Conservation (phyloP, 2,797 vertebrate species). For the Arctocebus calabarensis region DNA sequence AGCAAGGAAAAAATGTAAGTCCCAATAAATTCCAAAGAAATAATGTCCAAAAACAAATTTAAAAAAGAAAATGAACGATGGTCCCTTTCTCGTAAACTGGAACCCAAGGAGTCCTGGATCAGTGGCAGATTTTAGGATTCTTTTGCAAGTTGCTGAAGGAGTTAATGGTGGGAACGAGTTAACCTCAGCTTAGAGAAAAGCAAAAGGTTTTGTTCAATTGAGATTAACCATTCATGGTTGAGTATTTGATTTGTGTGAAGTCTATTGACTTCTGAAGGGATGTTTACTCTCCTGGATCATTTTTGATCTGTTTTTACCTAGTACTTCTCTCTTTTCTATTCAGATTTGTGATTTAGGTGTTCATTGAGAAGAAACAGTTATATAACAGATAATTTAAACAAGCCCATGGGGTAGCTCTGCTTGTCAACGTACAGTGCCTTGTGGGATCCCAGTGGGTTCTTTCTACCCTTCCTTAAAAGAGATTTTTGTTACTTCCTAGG, state of each 20-base stretch:
- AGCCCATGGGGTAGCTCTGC: background rate
- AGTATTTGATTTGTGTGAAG: background rate
- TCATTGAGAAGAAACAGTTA: background rate
- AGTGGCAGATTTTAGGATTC: background rate
- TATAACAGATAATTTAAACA: background rate
- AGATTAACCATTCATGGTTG: background rate
- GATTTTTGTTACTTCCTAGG: conserved; percentile 87
- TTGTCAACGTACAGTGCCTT: too few relatives aligned
- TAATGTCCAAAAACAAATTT: background rate
- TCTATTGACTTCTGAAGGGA: background rate
- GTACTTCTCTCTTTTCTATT: background rate
- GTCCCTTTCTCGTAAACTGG: background rate
- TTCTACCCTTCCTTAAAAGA: background rate
- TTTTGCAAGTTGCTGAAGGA: background rate
- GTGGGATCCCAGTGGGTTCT: background rate
- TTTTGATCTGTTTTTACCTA: background rate
- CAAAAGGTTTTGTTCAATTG: background rate
- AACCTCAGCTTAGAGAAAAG: background rate
- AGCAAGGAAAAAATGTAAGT: background rate
- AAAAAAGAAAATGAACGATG: background rate
- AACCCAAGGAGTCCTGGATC: background rate
- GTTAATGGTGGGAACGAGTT: background rate
- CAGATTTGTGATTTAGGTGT: background rate
- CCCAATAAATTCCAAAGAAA: background rate
- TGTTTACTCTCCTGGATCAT: background rate